Base-by-base conservation (phyloP, 2,113 vertebrate genomes). In the Sinocyclocheilus maitianheensis region DNA sequence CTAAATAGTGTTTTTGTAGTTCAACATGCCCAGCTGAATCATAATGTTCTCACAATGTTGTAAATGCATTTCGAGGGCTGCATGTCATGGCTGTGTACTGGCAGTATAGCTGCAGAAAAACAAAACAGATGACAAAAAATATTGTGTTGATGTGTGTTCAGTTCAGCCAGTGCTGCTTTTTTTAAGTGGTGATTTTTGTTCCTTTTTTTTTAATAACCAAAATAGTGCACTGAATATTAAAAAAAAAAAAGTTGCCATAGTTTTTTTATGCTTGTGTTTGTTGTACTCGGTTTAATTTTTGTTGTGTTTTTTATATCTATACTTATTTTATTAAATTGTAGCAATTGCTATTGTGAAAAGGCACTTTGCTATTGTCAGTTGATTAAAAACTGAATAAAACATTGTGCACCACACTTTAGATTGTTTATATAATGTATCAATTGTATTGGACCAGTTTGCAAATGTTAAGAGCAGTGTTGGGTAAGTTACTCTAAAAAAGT, bases 131-230 rank as follows among this genome's bases (percentile, higher is more conserved):
- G 2, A 63, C 40, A 92, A 91, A 91, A 90, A 90, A 82, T 90
- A 90, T 89, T 92, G 92, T 94, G 89, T 92, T 94, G 92, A 91
- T 92, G 82, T 90, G 91, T 93, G 91, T 92, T 94, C 84, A 91
- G 90, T 93, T 92, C 87, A 91, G 93, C 92, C 92, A 90, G 91
- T 92, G 92, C 91, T 91, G 91, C 87, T 90, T 89, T 90, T 90
- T 92, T 81, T 72, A 89, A 90, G 90, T 95, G 90, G 88, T 91
- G 91, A 89, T 93, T 93, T 93, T 92, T 93, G 90, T 87, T 81
- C 84, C 65, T 83, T 51, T 74, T 87, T 89, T 85, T 79, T 81
- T 85, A 89, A 84, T 87, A 34, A 87, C 67, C 89, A 48, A 85
- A 87, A 81, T 84, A 82, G 89, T 92, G 91, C 90, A 92, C 91